phyloP scores from a whole-genome alignment of 2,888 invertebrate genomes.

The Limnephilus auricula region DNA sequence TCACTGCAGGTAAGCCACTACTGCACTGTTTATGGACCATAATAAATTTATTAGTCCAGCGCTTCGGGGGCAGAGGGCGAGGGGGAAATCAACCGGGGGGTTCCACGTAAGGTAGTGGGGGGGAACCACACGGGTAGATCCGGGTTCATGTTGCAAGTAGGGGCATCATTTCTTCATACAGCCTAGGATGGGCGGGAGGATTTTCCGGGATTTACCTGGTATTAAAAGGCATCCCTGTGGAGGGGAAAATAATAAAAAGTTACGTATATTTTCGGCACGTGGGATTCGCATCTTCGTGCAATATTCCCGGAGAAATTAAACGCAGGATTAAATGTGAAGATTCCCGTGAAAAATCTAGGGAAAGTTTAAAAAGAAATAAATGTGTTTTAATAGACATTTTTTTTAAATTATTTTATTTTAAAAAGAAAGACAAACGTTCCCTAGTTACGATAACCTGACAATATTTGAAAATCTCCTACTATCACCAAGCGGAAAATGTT shows the following conservation, averaged over 20 bases:
- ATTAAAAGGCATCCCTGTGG: constrained; percentile 14
- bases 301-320: background rate
- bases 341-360: too few relatives aligned
- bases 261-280: constrained; percentile 6
- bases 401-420: too few relatives aligned
- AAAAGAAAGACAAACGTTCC: too few relatives aligned
- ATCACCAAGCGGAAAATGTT: too few relatives aligned
- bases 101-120: background rate
- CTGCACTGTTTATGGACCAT: constrained; percentile 31
- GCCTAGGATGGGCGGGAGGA: constrained; percentile 14
- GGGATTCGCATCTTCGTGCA: background rate
- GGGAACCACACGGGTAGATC: background rate
- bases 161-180: background rate
- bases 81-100: background rate
- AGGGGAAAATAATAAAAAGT: constrained; percentile 26
- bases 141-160: background rate
- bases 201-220: constrained; percentile 27
- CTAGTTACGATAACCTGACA: too few relatives aligned
- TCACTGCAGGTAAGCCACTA: background rate
- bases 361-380: too few relatives aligned
- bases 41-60: constrained; percentile 40
- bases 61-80: background rate
- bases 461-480: too few relatives aligned
- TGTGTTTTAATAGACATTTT: too few relatives aligned
- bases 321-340: background rate